phyloP scores from a whole-genome alignment of 2,888 invertebrate species.

The Tridacna gigas region DNA sequence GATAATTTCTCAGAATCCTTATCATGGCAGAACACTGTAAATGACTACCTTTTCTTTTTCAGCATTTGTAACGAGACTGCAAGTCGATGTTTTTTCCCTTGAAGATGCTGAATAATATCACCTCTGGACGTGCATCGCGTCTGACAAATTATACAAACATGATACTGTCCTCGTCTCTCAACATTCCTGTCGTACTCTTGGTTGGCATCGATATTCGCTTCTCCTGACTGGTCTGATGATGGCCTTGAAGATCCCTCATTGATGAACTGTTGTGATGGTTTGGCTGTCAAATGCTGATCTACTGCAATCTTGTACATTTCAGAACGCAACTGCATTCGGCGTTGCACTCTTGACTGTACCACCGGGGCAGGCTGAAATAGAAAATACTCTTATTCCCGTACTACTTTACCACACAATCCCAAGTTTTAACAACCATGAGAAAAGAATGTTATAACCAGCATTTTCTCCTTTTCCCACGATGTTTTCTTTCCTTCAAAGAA shows the following conservation, averaged over 20 bases:
- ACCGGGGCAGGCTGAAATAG: neutral
- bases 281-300: slow-evolving; percentile 68
- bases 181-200: slow-evolving; percentile 29
- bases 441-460: too few species aligned
- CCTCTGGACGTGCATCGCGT: slow-evolving; percentile 61
- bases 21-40: neutral
- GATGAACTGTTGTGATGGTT: slow-evolving; percentile 25
- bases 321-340: slow-evolving; percentile 7
- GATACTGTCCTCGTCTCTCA: slow-evolving; percentile 48
- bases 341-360: neutral
- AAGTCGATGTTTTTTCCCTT: slow-evolving; percentile 66
- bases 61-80: slow-evolving; percentile 62
- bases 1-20: too few species aligned
- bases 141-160: slow-evolving; percentile 59
- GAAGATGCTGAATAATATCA: slow-evolving; percentile 65
- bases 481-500: too few species aligned
- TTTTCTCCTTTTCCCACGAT: too few species aligned
- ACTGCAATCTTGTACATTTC: slow-evolving; percentile 59
- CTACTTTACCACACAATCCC: neutral
- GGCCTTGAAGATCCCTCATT: neutral
- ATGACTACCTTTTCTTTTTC: slow-evolving; percentile 63
- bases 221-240: neutral
- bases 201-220: neutral
- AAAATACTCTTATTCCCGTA: neutral
- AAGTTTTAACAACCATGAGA: too few species aligned